A percentile compares a stretch with the other conserved stretches of the same genome.
phyloP scores from a whole-genome alignment of 2,797 vertebrate genomes.

The Diplodus sargus region DNA sequence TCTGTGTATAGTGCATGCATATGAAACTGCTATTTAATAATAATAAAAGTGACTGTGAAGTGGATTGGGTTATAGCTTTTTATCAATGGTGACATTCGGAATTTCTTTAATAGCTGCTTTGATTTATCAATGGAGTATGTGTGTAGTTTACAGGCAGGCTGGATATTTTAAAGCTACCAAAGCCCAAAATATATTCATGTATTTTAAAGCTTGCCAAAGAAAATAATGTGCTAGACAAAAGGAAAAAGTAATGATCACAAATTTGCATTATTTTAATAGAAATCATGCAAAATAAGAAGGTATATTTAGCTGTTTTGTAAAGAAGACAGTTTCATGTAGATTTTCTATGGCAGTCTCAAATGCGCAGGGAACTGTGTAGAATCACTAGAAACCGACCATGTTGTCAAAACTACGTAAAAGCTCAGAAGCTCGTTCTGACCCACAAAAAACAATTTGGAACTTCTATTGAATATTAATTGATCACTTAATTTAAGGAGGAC shows the following conservation, averaged over 20 bases:
- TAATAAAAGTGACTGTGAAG: slow-evolving; percentile 81
- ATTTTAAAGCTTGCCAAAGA: neutral
- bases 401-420: neutral
- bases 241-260: neutral
- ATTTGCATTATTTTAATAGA: neutral
- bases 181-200: neutral
- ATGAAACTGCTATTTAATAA: slow-evolving; percentile 78
- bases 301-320: neutral
- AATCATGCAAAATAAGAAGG: neutral
- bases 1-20: slow-evolving; percentile 74
- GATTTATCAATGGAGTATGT: neutral
- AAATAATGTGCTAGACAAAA: neutral
- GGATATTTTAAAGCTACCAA: neutral
- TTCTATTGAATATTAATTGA: slow-evolving; percentile 42
- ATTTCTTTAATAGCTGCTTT: neutral
- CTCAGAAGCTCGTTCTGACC: neutral
- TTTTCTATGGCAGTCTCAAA: neutral
- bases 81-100: neutral
- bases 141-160: neutral
- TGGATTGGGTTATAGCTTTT: neutral
- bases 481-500: slow-evolving; percentile 37
- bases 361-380: neutral
- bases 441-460: neutral
- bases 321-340: neutral
- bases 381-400: neutral